phyloP scores from a whole-genome alignment of 2,888 invertebrate species.

The Heteropelma amictum region DNA sequence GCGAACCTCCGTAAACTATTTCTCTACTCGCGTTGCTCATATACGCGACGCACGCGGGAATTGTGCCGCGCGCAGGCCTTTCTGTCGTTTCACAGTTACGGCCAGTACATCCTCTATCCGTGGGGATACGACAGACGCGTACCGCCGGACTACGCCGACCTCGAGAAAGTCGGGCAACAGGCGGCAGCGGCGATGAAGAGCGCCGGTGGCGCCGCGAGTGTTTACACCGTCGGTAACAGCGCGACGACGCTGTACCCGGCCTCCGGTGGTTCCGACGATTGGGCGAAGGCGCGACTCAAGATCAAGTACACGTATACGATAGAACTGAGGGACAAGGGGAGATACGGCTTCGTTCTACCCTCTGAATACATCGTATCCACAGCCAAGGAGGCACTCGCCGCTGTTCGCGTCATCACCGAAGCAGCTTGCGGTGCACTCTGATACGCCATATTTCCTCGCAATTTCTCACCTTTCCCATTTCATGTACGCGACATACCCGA shows the following conservation, averaged over 20 bases:
- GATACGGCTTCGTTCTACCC: constrained; percentile 92
- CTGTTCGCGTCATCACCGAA: constrained; percentile 83
- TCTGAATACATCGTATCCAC: constrained; percentile 87
- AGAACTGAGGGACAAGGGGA: constrained; percentile 91
- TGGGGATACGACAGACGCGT: constrained; percentile 90
- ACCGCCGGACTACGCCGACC: constrained; percentile 85
- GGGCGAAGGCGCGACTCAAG: constrained; percentile 90
- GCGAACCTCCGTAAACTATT: neutral
- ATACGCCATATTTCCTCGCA: neutral
- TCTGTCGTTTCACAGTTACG: constrained; percentile 90
- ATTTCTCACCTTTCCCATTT: neutral
- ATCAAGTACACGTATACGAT: constrained; percentile 94
- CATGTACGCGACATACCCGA: no score
- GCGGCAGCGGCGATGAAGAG: constrained; percentile 84
- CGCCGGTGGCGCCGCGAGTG: constrained; percentile 80
- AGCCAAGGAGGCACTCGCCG: constrained; percentile 87
- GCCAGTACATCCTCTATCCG: constrained; percentile 91
- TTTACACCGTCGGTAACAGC: constrained; percentile 87
- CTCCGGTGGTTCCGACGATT: constrained; percentile 92
- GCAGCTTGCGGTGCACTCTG: constrained; percentile 73
- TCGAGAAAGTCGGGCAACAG: constrained; percentile 84
- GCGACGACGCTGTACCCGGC: constrained; percentile 89
- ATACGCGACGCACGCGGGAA: no score
- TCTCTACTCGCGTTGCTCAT: neutral
- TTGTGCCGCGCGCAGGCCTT: constrained; percentile 82